Evolutionary conservation across 2,797 vertebrate species (phyloP).

Genomic region (Remorina albescens): DNA sequence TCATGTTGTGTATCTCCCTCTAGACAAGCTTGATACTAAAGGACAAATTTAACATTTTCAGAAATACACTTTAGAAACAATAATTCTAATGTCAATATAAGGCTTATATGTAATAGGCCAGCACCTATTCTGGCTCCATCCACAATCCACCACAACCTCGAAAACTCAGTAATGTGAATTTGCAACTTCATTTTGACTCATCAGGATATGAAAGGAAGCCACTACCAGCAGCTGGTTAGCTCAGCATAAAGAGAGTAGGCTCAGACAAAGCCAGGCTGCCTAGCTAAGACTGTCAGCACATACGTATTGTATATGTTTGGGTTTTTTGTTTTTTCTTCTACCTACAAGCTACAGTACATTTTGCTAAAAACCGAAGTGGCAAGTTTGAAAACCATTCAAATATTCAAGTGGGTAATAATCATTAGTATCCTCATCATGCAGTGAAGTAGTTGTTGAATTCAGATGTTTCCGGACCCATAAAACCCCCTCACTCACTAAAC

Average conservation of each 20-base stretch:
- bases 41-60: too few relatives aligned
- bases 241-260: not conserved
- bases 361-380: not conserved
- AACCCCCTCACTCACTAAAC: slow-evolving; percentile 47
- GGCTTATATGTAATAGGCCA: not conserved
- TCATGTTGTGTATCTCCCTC: too few relatives aligned
- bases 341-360: not conserved
- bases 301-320: too few relatives aligned
- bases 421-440: slow-evolving; percentile 13
- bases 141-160: too few relatives aligned
- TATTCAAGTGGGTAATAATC: not conserved
- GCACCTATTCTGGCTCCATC: too few relatives aligned
- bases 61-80: too few relatives aligned
- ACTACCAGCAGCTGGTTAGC: not conserved
- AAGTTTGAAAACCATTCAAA: not conserved
- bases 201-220: too few relatives aligned
- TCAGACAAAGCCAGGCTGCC: not conserved
- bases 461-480: slow-evolving; percentile 39
- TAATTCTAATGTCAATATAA: too few relatives aligned
- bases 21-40: too few relatives aligned
- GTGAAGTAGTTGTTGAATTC: slow-evolving; percentile 41
- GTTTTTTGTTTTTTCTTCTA: too few relatives aligned
- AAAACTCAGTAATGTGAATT: too few relatives aligned
- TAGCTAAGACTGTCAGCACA: not conserved
- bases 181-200: too few relatives aligned